These are phyloP conservation scores for Lophius americanus DNA, from an alignment of 2,797 vertebrate genomes.

Conservation along the genomic window DNA sequence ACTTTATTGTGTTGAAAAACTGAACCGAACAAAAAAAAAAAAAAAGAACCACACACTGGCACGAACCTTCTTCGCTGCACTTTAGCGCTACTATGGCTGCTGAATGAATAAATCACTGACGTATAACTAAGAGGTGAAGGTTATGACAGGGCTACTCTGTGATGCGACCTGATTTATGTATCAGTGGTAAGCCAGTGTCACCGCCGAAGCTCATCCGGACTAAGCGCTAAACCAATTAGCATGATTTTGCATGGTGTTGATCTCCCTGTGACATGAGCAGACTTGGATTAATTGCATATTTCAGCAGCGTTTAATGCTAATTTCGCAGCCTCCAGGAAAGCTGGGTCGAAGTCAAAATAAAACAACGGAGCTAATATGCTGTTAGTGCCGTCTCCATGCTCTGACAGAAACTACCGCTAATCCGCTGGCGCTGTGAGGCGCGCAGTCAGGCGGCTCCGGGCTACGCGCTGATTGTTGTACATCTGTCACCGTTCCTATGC, in stretches of 20 bases:
- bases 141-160: slow-evolving; percentile 57
- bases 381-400: slow-evolving; percentile 45
- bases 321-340: slow-evolving; percentile 61
- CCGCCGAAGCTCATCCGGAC: slow-evolving; percentile 69
- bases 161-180: slow-evolving; percentile 66
- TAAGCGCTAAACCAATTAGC: slow-evolving; percentile 75
- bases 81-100: slow-evolving; percentile 12
- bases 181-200: slow-evolving; percentile 61
- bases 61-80: no score
- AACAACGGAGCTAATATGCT: slow-evolving; percentile 59
- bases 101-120: slow-evolving; percentile 52
- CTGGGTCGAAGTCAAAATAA: slow-evolving; percentile 64
- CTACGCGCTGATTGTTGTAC: slow-evolving; percentile 10
- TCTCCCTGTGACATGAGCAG: slow-evolving; percentile 69
- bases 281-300: slow-evolving; percentile 64
- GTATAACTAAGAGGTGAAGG: slow-evolving; percentile 40
- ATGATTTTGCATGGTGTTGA: slow-evolving; percentile 70
- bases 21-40: no score
- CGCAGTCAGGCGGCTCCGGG: slow-evolving; percentile 39
- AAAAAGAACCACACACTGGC: no score
- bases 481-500: slow-evolving; percentile 33
- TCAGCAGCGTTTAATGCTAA: slow-evolving; percentile 61
- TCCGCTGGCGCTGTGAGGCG: slow-evolving; percentile 45
- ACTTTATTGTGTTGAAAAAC: no score
- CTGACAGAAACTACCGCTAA: slow-evolving; percentile 34